phyloP scores from a whole-genome alignment of 2,888 invertebrate species.

The Xestoiulus laeticollis region DNA sequence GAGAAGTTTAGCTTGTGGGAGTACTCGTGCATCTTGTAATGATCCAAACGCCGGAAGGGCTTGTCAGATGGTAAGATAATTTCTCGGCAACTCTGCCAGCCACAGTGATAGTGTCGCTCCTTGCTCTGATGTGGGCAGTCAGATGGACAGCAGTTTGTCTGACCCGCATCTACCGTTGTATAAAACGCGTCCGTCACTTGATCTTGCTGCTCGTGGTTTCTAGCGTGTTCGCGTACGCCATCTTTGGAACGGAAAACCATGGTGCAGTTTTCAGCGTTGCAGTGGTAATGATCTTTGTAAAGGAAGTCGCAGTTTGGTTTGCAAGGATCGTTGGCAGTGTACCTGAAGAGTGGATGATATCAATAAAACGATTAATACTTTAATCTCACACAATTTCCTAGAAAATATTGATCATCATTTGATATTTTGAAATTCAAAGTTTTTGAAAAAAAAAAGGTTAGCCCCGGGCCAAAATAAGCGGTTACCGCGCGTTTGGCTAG shows the following conservation, averaged over 20 bases:
- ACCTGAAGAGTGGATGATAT: slow-evolving; percentile 59
- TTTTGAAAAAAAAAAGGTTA: too few relatives aligned
- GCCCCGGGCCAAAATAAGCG: too few relatives aligned
- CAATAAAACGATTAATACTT: too few relatives aligned
- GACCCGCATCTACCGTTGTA: slow-evolving; percentile 72
- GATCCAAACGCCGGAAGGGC: slow-evolving; percentile 81
- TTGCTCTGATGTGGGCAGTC: slow-evolving; percentile 78
- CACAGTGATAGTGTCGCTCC: slow-evolving; percentile 88
- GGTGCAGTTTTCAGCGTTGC: slow-evolving; percentile 79
- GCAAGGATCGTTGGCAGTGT: slow-evolving; percentile 66
- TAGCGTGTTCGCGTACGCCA: slow-evolving; percentile 83
- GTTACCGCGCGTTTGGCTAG: too few relatives aligned
- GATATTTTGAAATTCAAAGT: too few relatives aligned
- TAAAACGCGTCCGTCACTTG: slow-evolving; percentile 82
- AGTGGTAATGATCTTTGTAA: slow-evolving; percentile 87
- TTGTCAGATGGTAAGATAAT: slow-evolving; percentile 80
- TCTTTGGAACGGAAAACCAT: slow-evolving; percentile 72
- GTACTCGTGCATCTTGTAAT: slow-evolving; percentile 85
- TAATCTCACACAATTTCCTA: too few relatives aligned
- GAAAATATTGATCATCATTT: too few relatives aligned
- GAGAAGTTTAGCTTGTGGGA: slow-evolving; percentile 65
- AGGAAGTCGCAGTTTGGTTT: slow-evolving; percentile 70
- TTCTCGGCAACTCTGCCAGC: slow-evolving; percentile 83
- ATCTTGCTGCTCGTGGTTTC: slow-evolving; percentile 87
- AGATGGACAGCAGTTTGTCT: slow-evolving; percentile 69